phyloP scores from a whole-genome alignment of 2,113 vertebrate species.

The Gadus macrocephalus region DNA sequence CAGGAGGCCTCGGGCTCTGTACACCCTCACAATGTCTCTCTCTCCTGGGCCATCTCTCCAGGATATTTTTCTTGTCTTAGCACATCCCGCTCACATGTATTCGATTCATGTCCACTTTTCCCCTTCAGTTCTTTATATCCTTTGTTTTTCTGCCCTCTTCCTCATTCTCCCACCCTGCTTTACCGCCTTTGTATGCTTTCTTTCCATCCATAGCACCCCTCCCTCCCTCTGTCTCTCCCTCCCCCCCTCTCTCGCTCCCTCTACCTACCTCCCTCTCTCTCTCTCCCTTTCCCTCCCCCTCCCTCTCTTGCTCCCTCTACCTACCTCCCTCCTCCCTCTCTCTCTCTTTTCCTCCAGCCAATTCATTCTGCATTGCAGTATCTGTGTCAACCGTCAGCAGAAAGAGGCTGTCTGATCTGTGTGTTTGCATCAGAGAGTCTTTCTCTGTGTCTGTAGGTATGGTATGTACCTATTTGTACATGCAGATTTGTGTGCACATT shows the following conservation, averaged over 20 bases:
- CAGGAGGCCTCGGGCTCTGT: neutral
- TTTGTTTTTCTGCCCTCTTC: neutral
- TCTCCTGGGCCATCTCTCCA: neutral
- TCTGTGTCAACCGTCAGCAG: conserved; percentile 67
- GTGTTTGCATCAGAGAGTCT: neutral
- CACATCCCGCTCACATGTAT: too few relatives aligned
- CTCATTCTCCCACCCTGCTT: conserved; percentile 5
- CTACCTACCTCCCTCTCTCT: too few relatives aligned
- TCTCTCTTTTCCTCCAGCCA: conserved; percentile 18
- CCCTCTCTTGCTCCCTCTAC: neutral
- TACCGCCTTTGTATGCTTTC: too few relatives aligned
- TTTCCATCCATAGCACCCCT: too few relatives aligned
- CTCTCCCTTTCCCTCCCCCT: conserved; percentile 1
- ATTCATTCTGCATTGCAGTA: conserved; percentile 70
- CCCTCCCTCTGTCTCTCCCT: too few relatives aligned
- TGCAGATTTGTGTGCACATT: neutral
- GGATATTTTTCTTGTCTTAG: too few relatives aligned
- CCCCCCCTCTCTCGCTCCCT: too few relatives aligned
- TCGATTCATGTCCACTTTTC: neutral
- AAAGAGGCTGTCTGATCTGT: conserved; percentile 28
- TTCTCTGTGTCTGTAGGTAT: neutral
- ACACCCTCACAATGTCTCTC: neutral
- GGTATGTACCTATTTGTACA: neutral
- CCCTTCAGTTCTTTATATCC: neutral
- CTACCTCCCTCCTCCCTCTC: neutral